A percentile compares a stretch with the other conserved stretches of the same genome.
These are phyloP conservation scores for Pelecanoides urinatrix DNA, from an alignment of 2,113 vertebrate genomes.

Conservation along the genomic window DNA sequence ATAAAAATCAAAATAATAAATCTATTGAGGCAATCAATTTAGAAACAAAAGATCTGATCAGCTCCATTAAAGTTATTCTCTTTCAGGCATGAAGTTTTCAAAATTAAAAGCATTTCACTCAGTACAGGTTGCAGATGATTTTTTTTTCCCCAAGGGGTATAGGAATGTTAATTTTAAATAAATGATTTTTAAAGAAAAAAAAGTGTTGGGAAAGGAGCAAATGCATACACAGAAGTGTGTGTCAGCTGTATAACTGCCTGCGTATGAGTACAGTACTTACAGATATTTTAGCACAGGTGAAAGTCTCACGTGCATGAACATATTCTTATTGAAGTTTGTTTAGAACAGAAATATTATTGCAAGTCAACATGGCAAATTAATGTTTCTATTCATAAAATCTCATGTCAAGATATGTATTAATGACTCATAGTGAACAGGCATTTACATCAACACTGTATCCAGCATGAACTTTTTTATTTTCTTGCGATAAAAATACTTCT, in stretches of 20 bases:
- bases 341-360: neutral
- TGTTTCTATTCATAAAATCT: constrained; percentile 43
- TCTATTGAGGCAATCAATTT: constrained; percentile 52
- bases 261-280: neutral
- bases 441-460: neutral
- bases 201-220: neutral
- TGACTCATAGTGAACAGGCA: neutral
- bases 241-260: neutral
- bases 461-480: neutral
- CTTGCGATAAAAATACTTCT: neutral
- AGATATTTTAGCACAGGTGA: neutral
- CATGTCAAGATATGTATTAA: neutral
- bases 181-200: neutral
- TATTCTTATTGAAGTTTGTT: constrained; percentile 5
- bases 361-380: constrained; percentile 9
- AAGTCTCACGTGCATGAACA: neutral
- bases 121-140: neutral
- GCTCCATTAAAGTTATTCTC: constrained; percentile 29
- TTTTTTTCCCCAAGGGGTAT: neutral
- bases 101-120: constrained; percentile 44
- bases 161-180: neutral
- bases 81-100: constrained; percentile 26
- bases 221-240: neutral
- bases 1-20: constrained; percentile 65
- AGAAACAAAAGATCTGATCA: constrained; percentile 52